A percentile compares a stretch with the other conserved stretches of the same genome.
These are phyloP conservation scores for Melanogrammus aeglefinus DNA, from an alignment of 2,797 vertebrate genomes.

Conservation along the genomic window DNA sequence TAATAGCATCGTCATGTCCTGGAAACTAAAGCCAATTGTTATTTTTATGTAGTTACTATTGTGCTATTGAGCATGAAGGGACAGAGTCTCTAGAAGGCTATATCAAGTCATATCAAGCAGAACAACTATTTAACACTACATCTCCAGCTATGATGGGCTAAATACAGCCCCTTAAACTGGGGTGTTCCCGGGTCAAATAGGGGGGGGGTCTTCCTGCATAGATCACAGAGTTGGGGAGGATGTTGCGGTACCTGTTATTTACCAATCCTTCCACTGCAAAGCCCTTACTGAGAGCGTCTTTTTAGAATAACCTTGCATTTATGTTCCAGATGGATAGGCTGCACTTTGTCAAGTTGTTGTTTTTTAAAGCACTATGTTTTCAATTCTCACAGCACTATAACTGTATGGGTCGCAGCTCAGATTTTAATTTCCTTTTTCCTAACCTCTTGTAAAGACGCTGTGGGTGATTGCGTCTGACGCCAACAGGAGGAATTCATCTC, in stretches of 20 bases:
- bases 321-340: no score
- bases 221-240: not conserved
- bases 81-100: slow-evolving; percentile 28
- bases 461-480: not conserved
- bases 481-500: not conserved
- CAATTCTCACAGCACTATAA: no score
- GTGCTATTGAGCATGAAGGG: slow-evolving; percentile 13
- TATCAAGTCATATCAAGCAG: slow-evolving; percentile 23
- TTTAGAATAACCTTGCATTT: no score
- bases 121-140: slow-evolving; percentile 29
- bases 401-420: no score
- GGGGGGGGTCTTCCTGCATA: not conserved
- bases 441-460: not conserved
- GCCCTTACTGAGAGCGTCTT: no score
- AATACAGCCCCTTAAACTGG: not conserved
- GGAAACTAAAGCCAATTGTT: slow-evolving; percentile 7
- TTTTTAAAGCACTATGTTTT: no score
- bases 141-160: not conserved
- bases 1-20: not conserved
- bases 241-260: no score
- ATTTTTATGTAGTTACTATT: slow-evolving; percentile 18
- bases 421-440: no score
- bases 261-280: no score
- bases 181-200: not conserved
- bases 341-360: no score